Evolutionary conservation across 2,888 invertebrate genomes (phyloP).

Genomic region (Perdita meconis): DNA sequence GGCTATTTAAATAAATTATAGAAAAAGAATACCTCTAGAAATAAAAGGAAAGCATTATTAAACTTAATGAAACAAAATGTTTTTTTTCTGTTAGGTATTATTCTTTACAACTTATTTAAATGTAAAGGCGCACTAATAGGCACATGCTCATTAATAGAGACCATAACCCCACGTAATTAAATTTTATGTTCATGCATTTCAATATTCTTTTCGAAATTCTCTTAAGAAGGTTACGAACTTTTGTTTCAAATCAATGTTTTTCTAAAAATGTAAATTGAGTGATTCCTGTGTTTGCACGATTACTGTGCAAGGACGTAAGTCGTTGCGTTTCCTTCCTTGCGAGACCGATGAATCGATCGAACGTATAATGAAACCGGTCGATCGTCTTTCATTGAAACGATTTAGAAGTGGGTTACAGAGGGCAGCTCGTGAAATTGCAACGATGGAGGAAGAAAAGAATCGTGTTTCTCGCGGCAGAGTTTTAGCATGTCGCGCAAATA

Average conservation of each 20-base stretch:
- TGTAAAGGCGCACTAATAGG: too few relatives aligned
- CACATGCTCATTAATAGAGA: too few relatives aligned
- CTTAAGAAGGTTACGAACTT: too few relatives aligned
- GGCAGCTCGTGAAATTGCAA: neutral
- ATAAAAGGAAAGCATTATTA: too few relatives aligned
- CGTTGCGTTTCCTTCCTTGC: neutral
- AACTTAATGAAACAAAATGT: too few relatives aligned
- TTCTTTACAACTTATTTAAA: too few relatives aligned
- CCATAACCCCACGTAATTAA: too few relatives aligned
- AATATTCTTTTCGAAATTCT: too few relatives aligned
- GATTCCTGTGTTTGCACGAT: neutral
- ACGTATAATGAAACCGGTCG: neutral
- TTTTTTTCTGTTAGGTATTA: too few relatives aligned
- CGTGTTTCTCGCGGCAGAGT: constrained; percentile 2
- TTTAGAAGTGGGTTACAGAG: neutral
- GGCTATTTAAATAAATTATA: too few relatives aligned
- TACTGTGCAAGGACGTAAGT: neutral
- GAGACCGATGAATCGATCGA: neutral
- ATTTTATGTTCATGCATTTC: too few relatives aligned
- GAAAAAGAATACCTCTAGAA: too few relatives aligned
- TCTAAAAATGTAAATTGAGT: neutral
- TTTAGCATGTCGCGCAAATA: constrained; percentile 22
- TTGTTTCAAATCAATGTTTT: neutral
- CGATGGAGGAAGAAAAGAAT: neutral
- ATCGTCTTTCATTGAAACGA: constrained; percentile 7